These are phyloP conservation scores for Syngnathus scovelli DNA, from an alignment of 2,113 vertebrate genomes.

Conservation along the genomic window DNA sequence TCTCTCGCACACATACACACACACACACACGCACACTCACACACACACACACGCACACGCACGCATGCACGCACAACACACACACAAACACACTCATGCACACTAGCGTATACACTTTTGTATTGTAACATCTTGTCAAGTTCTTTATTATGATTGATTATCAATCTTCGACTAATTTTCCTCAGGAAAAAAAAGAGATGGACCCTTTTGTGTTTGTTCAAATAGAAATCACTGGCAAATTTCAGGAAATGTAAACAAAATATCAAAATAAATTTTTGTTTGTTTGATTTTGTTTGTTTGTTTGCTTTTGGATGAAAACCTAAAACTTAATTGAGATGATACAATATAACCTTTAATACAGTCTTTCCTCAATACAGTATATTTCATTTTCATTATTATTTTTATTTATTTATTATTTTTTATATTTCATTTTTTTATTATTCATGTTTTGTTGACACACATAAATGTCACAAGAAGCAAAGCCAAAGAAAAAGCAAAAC, in stretches of 20 bases:
- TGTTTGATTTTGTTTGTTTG: too few species aligned
- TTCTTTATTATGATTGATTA: slow-evolving; percentile 16
- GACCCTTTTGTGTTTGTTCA: neutral
- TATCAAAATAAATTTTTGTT: neutral
- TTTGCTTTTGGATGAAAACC: neutral
- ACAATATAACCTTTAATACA: neutral
- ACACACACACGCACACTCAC: too few species aligned
- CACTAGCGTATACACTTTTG: slow-evolving; percentile 40
- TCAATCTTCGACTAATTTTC: slow-evolving; percentile 2
- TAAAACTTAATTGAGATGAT: neutral
- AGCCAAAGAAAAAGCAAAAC: neutral
- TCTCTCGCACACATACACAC: slow-evolving; percentile 49
- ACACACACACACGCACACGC: slow-evolving; percentile 18
- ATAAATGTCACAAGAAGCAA: neutral
- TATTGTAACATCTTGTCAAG: slow-evolving; percentile 20
- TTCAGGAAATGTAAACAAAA: neutral
- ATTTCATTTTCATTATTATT: neutral
- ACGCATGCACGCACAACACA: slow-evolving; percentile 9
- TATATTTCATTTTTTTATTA: neutral
- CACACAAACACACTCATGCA: slow-evolving; percentile 39
- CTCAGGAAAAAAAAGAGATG: neutral
- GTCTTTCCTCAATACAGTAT: too few species aligned
- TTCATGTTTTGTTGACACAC: neutral
- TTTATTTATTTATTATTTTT: too few species aligned
- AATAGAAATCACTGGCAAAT: neutral